phyloP scores from a whole-genome alignment of 2,797 vertebrate species.

The Ambastaia sidthimunki region DNA sequence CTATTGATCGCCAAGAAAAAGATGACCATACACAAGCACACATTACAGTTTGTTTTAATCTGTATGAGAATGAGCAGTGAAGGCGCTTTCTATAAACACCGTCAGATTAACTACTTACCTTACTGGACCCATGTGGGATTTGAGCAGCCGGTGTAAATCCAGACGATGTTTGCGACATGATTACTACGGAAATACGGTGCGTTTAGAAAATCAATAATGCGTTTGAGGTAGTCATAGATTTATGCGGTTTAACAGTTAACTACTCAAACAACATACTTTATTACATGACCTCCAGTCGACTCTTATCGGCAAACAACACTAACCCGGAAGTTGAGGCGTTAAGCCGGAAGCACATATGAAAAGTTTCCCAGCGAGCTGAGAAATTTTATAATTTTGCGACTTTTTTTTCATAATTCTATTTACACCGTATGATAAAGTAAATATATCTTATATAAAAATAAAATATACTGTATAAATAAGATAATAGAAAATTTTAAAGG shows the following conservation, averaged over 20 bases:
- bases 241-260: background rate
- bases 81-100: too few species aligned
- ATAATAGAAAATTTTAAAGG: too few species aligned
- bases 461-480: too few species aligned
- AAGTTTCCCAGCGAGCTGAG: background rate
- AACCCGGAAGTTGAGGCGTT: constrained; percentile 35
- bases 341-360: constrained; percentile 8
- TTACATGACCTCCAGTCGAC: constrained; percentile 44
- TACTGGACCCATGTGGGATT: constrained; percentile 41
- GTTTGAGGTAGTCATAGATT: background rate
- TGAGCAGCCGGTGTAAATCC: constrained; percentile 47
- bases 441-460: too few species aligned
- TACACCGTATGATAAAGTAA: too few species aligned
- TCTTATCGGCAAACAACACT: constrained; percentile 7
- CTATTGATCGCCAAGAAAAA: background rate
- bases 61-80: background rate
- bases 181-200: background rate
- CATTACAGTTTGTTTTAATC: background rate
- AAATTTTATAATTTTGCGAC: background rate
- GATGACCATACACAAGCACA: background rate
- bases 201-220: background rate
- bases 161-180: constrained; percentile 60
- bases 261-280: constrained; percentile 4
- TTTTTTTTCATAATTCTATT: too few species aligned
- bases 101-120: constrained; percentile 13